Evolutionary conservation across 2,888 invertebrate genomes (phyloP).

Genomic region (Ectropis crepuscularia): DNA sequence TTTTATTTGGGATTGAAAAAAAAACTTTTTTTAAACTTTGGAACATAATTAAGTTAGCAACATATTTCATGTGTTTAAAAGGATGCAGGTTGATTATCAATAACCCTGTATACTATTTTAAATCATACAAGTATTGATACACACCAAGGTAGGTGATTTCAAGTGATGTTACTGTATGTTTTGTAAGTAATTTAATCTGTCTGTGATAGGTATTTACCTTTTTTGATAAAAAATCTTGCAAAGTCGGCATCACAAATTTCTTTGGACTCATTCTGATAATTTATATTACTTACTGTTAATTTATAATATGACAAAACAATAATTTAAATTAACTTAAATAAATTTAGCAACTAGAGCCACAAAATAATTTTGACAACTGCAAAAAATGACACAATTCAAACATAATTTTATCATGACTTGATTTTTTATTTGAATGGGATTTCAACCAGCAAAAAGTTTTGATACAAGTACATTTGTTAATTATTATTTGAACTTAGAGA

Average conservation of each 20-base stretch:
- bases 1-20: no score
- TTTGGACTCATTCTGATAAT: constrained; percentile 57
- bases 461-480: no score
- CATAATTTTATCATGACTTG: not conserved
- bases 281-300: constrained; percentile 17
- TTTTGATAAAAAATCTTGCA: constrained; percentile 61
- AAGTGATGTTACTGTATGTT: not conserved
- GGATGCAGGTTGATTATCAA: no score
- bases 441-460: not conserved
- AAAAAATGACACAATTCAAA: not conserved
- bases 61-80: no score
- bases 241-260: constrained; percentile 65
- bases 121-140: no score
- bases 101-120: no score
- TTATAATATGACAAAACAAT: constrained; percentile 16
- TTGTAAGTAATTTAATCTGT: not conserved
- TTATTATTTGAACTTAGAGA: no score
- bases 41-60: no score
- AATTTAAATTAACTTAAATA: constrained; percentile 7
- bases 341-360: not conserved
- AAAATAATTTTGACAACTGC: constrained; percentile 3
- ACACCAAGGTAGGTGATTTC: no score
- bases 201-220: constrained; percentile 60
- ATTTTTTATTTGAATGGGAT: not conserved
- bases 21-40: no score